Percentiles rank a stretch among this genome's conserved stretches.
Evolutionary conservation across 2,797 vertebrate genomes (phyloP).

Genomic region (Glyptemys insculpta): DNA sequence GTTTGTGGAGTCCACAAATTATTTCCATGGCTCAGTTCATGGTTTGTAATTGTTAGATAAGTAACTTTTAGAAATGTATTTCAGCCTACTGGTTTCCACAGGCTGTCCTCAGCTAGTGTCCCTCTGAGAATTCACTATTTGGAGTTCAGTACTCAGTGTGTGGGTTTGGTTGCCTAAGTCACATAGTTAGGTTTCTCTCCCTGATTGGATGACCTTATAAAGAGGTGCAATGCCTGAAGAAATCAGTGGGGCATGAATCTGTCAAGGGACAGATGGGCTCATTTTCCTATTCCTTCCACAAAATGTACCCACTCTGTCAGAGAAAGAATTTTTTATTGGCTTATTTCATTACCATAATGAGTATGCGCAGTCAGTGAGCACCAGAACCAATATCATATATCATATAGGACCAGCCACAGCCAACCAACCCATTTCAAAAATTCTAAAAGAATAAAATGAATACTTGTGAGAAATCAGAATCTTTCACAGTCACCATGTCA

Average conservation of each 20-base stretch:
- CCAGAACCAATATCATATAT: background rate
- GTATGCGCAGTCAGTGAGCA: background rate
- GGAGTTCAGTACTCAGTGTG: background rate
- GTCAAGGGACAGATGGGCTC: background rate
- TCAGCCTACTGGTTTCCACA: background rate
- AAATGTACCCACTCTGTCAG: background rate
- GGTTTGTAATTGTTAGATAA: accelerated
- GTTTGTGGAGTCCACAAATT: background rate
- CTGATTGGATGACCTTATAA: conserved; percentile 8
- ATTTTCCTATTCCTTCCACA: background rate
- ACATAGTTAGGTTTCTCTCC: background rate
- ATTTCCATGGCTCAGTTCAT: background rate
- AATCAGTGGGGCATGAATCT: background rate
- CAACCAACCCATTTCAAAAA: accelerated
- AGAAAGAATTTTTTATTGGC: background rate
- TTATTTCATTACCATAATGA: background rate
- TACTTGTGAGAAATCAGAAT: background rate
- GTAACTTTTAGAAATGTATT: background rate
- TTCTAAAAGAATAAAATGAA: background rate
- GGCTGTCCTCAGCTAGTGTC: background rate
- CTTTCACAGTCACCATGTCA: background rate
- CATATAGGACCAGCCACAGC: background rate
- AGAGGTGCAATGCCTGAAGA: background rate
- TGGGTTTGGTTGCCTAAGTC: background rate
- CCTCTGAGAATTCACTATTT: background rate